Percentiles rank a stretch among this genome's conserved stretches.
These are phyloP conservation scores for Probosciger aterrimus DNA, from an alignment of 2,113 vertebrate genomes.

Conservation along the genomic window DNA sequence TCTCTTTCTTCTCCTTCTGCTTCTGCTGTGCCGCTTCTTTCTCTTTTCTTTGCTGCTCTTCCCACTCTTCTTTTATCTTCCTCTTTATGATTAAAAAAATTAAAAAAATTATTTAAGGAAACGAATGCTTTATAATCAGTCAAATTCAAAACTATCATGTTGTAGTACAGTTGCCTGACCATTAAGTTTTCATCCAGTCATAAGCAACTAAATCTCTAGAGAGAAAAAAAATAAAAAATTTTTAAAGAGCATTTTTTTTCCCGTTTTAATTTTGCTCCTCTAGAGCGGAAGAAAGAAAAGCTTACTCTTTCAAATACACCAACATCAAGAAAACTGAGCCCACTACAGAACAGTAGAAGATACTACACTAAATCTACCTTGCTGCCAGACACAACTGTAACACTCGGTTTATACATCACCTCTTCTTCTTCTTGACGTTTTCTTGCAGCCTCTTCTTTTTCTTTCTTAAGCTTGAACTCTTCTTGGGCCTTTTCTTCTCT, in stretches of 20 bases:
- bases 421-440: conserved; percentile 90
- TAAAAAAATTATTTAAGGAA: neutral
- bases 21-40: conserved; percentile 83
- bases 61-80: conserved; percentile 94
- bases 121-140: neutral
- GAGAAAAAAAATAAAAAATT: neutral
- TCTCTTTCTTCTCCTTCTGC: conserved; percentile 87
- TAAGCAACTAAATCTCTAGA: neutral
- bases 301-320: neutral
- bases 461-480: conserved; percentile 83
- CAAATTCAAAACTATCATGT: neutral
- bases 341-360: neutral
- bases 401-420: conserved; percentile 68
- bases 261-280: neutral
- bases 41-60: conserved; percentile 88
- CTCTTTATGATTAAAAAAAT: conserved; percentile 69
- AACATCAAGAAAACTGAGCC: neutral
- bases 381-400: neutral
- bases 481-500: conserved; percentile 90
- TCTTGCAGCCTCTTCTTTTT: conserved; percentile 85
- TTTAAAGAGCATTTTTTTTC: neutral
- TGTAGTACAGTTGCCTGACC: neutral
- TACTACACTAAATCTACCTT: neutral
- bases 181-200: neutral
- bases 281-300: neutral